These are phyloP conservation scores for Sphaeramia orbicularis DNA, from an alignment of 2,797 vertebrate species.

Conservation along the genomic window DNA sequence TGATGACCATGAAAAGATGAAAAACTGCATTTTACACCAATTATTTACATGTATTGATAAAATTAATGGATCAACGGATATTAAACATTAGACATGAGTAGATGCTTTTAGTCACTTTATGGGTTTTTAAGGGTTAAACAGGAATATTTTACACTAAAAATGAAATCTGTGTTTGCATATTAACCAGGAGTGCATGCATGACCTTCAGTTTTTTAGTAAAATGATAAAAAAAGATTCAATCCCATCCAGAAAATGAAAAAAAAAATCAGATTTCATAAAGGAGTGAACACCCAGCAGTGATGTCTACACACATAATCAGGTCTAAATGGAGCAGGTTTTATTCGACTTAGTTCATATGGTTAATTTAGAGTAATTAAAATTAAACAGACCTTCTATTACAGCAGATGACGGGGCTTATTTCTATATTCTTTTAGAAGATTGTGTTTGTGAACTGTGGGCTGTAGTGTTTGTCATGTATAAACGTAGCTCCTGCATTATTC, in stretches of 20 bases:
- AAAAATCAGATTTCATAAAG: conserved; percentile 12
- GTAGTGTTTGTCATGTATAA: conserved; percentile 32
- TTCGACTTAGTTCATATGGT: conserved; percentile 33
- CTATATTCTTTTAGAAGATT: conserved; percentile 45
- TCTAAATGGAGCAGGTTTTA: conserved; percentile 50
- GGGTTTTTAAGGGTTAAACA: no score
- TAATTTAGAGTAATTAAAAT: conserved; percentile 62
- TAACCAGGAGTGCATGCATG: no score
- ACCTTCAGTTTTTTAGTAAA: no score
- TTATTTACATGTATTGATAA: no score
- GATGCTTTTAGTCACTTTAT: no score
- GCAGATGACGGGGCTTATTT: conserved; percentile 36
- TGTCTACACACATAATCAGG: conserved; percentile 31
- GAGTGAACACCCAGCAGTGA: conserved; percentile 13
- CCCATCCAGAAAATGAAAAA: conserved; percentile 19
- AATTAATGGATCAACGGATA: no score
- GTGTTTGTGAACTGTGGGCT: conserved; percentile 35
- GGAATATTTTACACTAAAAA: conserved; percentile 22
- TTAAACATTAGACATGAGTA: no score
- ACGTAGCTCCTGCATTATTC: conserved; percentile 40
- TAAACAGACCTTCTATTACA: conserved; percentile 49
- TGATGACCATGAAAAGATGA: no score
- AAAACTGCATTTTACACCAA: no score
- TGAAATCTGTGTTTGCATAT: conserved; percentile 30
- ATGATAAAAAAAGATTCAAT: no score